Conservation (phyloP, 2,113 vertebrate genomes). For the Aepyceros melampus region DNA sequence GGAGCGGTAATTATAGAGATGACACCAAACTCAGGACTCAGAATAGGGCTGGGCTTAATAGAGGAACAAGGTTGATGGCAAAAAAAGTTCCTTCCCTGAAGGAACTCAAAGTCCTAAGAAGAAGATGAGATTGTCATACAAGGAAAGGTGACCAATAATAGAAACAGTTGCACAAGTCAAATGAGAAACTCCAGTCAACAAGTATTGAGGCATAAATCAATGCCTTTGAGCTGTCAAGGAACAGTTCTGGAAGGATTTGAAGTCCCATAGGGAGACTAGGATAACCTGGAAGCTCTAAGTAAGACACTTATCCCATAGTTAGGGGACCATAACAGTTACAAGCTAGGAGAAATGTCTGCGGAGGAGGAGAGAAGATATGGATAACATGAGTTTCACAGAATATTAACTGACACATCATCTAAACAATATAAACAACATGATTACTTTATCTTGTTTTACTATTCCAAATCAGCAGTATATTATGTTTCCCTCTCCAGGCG, state of each 20-base stretch:
- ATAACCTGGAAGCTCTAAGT: not conserved
- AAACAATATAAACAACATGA: not conserved
- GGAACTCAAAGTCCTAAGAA: not conserved
- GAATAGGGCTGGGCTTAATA: not conserved
- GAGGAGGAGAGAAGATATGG: not conserved
- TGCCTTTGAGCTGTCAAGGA: not conserved
- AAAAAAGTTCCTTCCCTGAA: not conserved
- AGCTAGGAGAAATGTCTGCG: not conserved
- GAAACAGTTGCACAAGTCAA: not conserved
- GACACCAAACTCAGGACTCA: not conserved
- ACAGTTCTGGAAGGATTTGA: not conserved
- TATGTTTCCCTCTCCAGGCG: not conserved
- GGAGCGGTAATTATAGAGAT: not conserved
- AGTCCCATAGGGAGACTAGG: not conserved
- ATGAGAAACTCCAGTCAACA: not conserved
- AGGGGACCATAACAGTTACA: not conserved
- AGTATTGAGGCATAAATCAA: not conserved
- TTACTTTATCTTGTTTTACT: not conserved
- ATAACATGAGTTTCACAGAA: not conserved
- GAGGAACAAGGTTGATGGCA: not conserved
- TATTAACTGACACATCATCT: not conserved
- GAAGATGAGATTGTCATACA: not conserved
- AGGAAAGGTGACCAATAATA: not conserved
- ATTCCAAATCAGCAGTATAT: not conserved
- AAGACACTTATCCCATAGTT: not conserved